Evolutionary conservation across 2,888 invertebrate genomes (phyloP).

Genomic region (Salpingus planirostris): DNA sequence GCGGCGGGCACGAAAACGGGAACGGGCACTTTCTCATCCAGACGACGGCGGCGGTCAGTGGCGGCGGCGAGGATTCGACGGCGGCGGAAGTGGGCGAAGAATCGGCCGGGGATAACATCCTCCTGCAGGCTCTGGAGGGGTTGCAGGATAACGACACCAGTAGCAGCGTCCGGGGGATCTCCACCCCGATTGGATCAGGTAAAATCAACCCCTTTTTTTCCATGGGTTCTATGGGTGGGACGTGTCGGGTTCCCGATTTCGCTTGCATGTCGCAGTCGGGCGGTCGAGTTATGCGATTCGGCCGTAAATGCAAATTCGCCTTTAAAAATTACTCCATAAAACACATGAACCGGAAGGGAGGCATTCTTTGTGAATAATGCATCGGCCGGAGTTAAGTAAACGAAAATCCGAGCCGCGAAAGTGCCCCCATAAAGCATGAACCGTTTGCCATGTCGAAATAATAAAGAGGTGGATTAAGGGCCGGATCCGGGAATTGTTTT

Average conservation of each 20-base stretch:
- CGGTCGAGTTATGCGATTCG: slow-evolving; percentile 17
- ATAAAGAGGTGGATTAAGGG: too few species aligned
- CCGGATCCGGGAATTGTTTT: slow-evolving; percentile 20
- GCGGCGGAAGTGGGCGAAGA: slow-evolving; percentile 22
- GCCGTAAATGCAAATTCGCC: slow-evolving; percentile 27
- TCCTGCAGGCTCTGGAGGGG: slow-evolving; percentile 32
- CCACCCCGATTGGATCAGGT: slow-evolving; percentile 38
- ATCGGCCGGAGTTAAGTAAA: slow-evolving; percentile 26
- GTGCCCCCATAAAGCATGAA: slow-evolving; percentile 20
- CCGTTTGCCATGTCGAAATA: background rate
- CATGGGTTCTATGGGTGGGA: too few species aligned
- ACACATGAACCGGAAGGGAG: slow-evolving; percentile 27
- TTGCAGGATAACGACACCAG: slow-evolving; percentile 29
- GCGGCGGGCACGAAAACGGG: slow-evolving; percentile 34
- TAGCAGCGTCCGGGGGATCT: slow-evolving; percentile 24
- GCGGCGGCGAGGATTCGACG: slow-evolving; percentile 23
- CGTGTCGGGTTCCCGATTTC: slow-evolving; percentile 5
- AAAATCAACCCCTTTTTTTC: too few species aligned
- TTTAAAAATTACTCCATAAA: slow-evolving; percentile 30
- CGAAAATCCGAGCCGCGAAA: slow-evolving; percentile 23
- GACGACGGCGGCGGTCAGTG: slow-evolving; percentile 28
- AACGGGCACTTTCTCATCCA: slow-evolving; percentile 36
- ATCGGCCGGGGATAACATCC: slow-evolving; percentile 23
- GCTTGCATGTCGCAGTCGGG: slow-evolving; percentile 15
- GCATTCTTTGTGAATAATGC: slow-evolving; percentile 24